Evolutionary conservation across 1,140 invertebrate species (phyloP).

Genomic region (Goniozus legneri): DNA sequence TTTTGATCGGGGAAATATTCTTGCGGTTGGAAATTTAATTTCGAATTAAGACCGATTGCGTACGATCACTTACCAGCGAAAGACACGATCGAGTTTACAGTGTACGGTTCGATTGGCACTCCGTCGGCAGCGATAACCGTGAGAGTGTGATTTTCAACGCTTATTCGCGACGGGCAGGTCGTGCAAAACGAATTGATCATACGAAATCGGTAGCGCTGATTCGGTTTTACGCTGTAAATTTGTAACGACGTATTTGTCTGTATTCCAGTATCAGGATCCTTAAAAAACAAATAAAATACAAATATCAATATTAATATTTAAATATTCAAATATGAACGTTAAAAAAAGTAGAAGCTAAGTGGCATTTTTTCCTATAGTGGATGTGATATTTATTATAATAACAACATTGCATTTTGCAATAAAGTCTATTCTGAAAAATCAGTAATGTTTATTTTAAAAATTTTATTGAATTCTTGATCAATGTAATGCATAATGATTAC

Average conservation of each 20-base stretch:
- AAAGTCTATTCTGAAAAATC: too few species aligned
- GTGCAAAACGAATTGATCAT: constrained; percentile 53
- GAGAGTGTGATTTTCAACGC: constrained; percentile 55
- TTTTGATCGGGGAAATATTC: background rate
- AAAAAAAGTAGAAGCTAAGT: too few species aligned
- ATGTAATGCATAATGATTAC: too few species aligned
- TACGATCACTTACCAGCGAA: background rate
- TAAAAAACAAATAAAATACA: background rate
- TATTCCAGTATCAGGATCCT: constrained; percentile 10
- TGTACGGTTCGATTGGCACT: background rate
- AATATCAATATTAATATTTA: background rate
- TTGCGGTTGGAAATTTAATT: background rate
- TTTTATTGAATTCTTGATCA: too few species aligned
- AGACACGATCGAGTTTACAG: background rate
- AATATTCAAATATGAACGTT: background rate
- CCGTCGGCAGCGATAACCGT: constrained; percentile 56
- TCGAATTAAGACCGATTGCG: background rate
- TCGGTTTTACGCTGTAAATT: constrained; percentile 28
- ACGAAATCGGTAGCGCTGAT: constrained; percentile 53
- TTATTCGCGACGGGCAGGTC: constrained; percentile 52
- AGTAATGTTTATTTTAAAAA: too few species aligned
- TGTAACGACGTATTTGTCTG: constrained; percentile 18
- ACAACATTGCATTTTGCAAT: too few species aligned
- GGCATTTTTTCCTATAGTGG: too few species aligned
- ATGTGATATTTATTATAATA: too few species aligned